Conservation (phyloP, 2,113 vertebrate species). For the Mirza zaza region DNA sequence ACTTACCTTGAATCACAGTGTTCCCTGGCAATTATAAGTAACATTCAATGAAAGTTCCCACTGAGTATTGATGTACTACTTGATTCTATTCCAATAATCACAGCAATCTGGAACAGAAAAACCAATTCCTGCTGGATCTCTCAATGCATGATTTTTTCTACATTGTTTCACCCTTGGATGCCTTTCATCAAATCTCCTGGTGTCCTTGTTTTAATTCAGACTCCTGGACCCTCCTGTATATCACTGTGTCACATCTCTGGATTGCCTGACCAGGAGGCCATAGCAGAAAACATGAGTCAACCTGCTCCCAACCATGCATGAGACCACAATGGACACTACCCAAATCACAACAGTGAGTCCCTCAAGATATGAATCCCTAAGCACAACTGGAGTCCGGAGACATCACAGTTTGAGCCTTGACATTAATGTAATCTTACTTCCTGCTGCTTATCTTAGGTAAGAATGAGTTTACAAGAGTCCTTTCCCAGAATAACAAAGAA, state of each 20-base stretch:
- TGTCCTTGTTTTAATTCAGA: not conserved
- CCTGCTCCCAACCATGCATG: not conserved
- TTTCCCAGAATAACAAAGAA: not conserved
- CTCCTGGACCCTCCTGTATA: not conserved
- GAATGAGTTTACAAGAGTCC: not conserved
- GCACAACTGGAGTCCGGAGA: not conserved
- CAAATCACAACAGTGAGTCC: not conserved
- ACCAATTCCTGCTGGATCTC: not conserved
- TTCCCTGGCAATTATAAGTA: not conserved
- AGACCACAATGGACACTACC: not conserved
- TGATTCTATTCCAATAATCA: not conserved
- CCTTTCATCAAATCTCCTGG: not conserved
- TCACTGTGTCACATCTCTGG: not conserved
- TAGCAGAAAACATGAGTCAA: not conserved
- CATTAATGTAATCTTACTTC: not conserved
- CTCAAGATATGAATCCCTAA: not conserved
- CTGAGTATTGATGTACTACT: not conserved
- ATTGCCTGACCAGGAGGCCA: not conserved
- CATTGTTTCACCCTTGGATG: not conserved
- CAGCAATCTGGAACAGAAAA: not conserved
- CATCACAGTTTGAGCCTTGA: not conserved
- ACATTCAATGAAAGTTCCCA: not conserved
- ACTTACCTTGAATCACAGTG: slow-evolving; percentile 4
- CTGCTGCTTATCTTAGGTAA: not conserved
- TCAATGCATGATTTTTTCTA: not conserved